Evolutionary conservation across 2,113 vertebrate genomes (phyloP).

Genomic region (Nycticorax nycticorax): DNA sequence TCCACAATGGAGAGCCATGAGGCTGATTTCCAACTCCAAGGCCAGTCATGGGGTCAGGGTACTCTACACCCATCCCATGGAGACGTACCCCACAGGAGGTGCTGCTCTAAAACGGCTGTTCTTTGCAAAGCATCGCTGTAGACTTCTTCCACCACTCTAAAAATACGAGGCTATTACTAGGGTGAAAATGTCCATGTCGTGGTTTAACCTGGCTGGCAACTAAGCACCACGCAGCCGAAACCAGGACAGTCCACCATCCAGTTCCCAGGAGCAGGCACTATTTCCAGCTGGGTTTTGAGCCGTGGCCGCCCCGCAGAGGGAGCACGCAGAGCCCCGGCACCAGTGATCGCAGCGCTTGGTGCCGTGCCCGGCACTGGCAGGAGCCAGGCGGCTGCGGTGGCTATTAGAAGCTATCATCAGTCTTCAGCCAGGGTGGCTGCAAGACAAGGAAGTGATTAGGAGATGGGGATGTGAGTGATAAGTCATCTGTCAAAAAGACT

Average conservation of each 20-base stretch:
- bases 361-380: accelerated
- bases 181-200: not conserved
- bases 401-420: slow-evolving; percentile 6
- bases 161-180: not conserved
- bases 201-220: too few relatives aligned
- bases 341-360: accelerated
- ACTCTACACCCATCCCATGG: not conserved
- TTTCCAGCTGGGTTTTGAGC: not conserved
- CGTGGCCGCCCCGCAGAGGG: accelerated
- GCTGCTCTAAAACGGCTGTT: accelerated
- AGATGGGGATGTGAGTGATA: slow-evolving; percentile 21
- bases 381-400: accelerated
- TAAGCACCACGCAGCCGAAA: too few relatives aligned
- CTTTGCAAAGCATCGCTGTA: not conserved
- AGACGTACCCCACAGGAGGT: accelerated
- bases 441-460: slow-evolving; percentile 39
- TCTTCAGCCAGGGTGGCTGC: slow-evolving; percentile 16
- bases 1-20: not conserved
- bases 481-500: slow-evolving; percentile 55
- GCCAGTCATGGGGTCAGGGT: not conserved
- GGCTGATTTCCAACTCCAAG: not conserved
- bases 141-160: not conserved
- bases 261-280: not conserved
- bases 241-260: too few relatives aligned
- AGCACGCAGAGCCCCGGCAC: not conserved